Evolutionary conservation across 2,113 vertebrate genomes (phyloP).

Genomic region (Choloepus hoffmanni): DNA sequence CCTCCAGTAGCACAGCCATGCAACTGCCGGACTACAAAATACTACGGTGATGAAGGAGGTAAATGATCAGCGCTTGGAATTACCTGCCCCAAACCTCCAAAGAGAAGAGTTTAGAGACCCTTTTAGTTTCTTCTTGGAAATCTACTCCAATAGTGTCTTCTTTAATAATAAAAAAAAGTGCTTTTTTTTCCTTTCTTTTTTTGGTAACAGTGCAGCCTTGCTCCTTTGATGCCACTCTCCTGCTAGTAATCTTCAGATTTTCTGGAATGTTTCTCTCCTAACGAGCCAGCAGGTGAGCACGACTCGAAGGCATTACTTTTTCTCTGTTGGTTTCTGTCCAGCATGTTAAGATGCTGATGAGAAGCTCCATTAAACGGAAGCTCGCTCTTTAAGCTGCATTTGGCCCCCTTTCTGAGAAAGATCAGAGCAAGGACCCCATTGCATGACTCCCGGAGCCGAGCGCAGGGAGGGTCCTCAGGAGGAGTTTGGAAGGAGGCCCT

Average conservation of each 20-base stretch:
- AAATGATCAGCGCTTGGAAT: not conserved
- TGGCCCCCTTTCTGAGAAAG: not conserved
- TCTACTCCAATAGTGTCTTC: not conserved
- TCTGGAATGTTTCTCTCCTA: not conserved
- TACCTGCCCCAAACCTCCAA: not conserved
- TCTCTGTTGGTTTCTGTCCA: not conserved
- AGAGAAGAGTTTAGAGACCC: not conserved
- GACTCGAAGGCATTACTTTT: not conserved
- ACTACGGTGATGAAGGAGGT: fast-evolving
- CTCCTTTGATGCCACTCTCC: not conserved
- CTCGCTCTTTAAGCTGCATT: not conserved
- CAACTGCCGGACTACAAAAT: too few species aligned
- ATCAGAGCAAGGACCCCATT: not conserved
- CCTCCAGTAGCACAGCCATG: fast-evolving
- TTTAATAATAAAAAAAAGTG: not conserved
- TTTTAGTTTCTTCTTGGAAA: not conserved
- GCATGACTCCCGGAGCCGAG: not conserved
- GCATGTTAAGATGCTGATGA: not conserved
- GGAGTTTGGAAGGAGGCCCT: not conserved
- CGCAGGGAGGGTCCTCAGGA: not conserved
- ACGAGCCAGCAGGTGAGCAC: not conserved
- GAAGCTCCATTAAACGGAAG: not conserved
- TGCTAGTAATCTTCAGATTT: slow-evolving; percentile 24
- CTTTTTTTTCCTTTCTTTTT: not conserved
- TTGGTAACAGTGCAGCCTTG: not conserved